phyloP scores from a whole-genome alignment of 2,113 vertebrate genomes.

The Cryptotis parvus region DNA sequence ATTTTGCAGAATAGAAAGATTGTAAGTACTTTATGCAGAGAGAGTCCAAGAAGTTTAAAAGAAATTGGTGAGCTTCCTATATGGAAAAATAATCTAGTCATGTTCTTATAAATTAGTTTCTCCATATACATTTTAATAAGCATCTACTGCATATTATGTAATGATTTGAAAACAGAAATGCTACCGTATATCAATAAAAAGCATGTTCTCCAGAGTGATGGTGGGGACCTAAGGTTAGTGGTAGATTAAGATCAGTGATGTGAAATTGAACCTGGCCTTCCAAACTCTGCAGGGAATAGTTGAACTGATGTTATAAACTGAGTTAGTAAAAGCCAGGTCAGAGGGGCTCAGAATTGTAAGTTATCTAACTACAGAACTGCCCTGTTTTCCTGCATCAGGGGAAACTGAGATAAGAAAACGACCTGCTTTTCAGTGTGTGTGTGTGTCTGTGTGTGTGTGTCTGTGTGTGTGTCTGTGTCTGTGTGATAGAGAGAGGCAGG shows the following conservation, averaged over 20 bases:
- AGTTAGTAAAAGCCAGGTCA: background rate
- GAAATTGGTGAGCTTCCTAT: background rate
- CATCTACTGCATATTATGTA: background rate
- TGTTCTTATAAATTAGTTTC: background rate
- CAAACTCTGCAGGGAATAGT: background rate
- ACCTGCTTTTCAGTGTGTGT: no score
- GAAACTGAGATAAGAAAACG: background rate
- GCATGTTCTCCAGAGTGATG: background rate
- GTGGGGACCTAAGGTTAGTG: background rate
- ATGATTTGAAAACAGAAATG: background rate
- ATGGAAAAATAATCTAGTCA: background rate
- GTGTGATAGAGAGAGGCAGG: background rate
- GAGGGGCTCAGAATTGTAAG: background rate
- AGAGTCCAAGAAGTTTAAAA: no score
- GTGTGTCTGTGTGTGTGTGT: no score
- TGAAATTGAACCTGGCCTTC: background rate
- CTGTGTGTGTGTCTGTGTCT: background rate
- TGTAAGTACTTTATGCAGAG: no score
- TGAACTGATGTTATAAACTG: no score
- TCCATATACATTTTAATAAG: background rate
- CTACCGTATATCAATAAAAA: background rate
- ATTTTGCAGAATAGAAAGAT: background rate
- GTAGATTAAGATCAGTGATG: background rate
- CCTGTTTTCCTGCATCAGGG: background rate
- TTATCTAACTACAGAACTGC: background rate